Evolutionary conservation across 2,797 vertebrate genomes (phyloP).

Genomic region (Luscinia luscinia): DNA sequence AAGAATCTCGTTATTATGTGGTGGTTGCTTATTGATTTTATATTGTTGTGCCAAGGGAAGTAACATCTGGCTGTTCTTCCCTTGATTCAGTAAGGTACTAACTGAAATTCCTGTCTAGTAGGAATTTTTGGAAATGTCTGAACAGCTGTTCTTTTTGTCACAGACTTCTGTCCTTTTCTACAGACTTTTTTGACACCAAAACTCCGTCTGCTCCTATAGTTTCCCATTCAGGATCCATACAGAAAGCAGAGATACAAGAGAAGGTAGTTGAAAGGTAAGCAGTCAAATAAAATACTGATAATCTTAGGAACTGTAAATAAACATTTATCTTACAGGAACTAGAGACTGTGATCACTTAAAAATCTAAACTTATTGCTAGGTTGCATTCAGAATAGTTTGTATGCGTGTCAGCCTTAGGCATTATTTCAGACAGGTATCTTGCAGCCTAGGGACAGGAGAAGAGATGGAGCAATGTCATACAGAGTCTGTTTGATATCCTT

Average conservation of each 20-base stretch:
- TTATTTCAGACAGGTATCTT: not conserved
- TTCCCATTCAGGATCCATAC: constrained; percentile 91
- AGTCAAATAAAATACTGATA: not conserved
- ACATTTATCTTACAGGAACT: not conserved
- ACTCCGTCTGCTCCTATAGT: constrained; percentile 78
- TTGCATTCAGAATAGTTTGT: not conserved
- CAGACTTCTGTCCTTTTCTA: not conserved
- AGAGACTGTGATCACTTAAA: not conserved
- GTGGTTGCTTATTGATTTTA: not conserved
- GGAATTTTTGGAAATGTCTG: not conserved
- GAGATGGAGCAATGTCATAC: not conserved
- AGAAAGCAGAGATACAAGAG: constrained; percentile 86
- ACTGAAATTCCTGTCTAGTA: not conserved
- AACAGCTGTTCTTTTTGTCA: not conserved
- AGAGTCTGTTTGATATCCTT: not conserved
- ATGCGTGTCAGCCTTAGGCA: not conserved
- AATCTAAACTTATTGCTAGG: not conserved
- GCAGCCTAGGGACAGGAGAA: not conserved
- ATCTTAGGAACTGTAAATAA: not conserved
- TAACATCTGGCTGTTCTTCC: not conserved
- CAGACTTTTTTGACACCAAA: constrained; percentile 87
- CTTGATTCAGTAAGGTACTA: not conserved
- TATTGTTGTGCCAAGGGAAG: not conserved
- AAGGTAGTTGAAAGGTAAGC: constrained; percentile 80
- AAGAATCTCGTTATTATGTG: not conserved